phyloP scores from a whole-genome alignment of 2,888 invertebrate genomes.

The Uloborus plumipes region DNA sequence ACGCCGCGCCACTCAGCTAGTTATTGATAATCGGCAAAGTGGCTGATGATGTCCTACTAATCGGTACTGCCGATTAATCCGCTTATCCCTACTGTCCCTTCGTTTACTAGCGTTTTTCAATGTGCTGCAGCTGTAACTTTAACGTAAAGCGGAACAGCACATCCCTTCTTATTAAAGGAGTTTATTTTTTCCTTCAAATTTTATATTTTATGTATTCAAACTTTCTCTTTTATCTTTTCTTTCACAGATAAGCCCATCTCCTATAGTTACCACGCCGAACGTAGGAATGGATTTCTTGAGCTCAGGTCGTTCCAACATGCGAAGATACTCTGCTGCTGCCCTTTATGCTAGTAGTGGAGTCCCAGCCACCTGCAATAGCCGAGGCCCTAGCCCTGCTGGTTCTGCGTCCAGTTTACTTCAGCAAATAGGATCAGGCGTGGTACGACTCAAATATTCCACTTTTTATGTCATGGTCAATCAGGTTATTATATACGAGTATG shows the following conservation, averaged over 20 bases:
- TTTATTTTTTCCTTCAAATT: no score
- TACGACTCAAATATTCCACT: constrained; percentile 10
- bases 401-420: constrained; percentile 63
- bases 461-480: not conserved
- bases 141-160: no score
- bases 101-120: no score
- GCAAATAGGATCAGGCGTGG: constrained; percentile 64
- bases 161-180: no score
- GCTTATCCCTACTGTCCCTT: no score
- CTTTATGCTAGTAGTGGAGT: constrained; percentile 57
- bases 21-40: no score
- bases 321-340: constrained; percentile 66
- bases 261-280: constrained; percentile 55
- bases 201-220: no score
- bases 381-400: constrained; percentile 57
- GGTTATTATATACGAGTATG: not conserved
- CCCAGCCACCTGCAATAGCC: constrained; percentile 45
- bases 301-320: constrained; percentile 64
- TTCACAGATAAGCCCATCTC: constrained; percentile 46
- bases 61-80: no score
- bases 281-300: constrained; percentile 65
- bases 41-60: no score
- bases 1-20: no score
- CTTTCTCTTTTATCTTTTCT: not conserved
- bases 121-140: no score